These are phyloP conservation scores for Netelia fuscicornis DNA, from an alignment of 2,888 invertebrate species.

Conservation along the genomic window DNA sequence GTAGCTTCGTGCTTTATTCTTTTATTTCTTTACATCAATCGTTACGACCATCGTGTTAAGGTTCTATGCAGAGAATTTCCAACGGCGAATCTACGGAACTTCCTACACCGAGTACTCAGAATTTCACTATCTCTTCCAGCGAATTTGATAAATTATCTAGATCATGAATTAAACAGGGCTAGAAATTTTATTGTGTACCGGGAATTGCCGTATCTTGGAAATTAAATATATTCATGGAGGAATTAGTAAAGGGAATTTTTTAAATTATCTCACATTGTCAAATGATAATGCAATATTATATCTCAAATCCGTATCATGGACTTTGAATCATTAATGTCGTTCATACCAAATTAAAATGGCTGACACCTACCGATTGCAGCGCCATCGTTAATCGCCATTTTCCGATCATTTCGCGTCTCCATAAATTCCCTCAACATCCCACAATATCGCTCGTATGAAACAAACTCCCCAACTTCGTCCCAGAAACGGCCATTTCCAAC, in stretches of 20 bases:
- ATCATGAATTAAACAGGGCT: neutral
- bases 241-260: neutral
- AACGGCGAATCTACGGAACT: neutral
- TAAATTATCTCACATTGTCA: too few species aligned
- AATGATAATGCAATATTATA: too few species aligned
- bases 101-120: neutral
- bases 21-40: slow-evolving; percentile 28
- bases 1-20: slow-evolving; percentile 32
- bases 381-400: neutral
- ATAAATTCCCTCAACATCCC: neutral
- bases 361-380: neutral
- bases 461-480: neutral
- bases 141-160: neutral
- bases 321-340: too few species aligned
- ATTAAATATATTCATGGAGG: too few species aligned
- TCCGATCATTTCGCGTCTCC: neutral
- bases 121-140: neutral
- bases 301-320: too few species aligned
- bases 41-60: neutral
- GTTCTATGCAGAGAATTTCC: neutral
- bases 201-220: neutral
- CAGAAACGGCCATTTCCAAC: neutral
- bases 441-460: neutral
- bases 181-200: neutral
- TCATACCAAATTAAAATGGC: too few species aligned